Conservation (phyloP, 2,113 vertebrate species). For the Psilopsiagon aurifrons region DNA sequence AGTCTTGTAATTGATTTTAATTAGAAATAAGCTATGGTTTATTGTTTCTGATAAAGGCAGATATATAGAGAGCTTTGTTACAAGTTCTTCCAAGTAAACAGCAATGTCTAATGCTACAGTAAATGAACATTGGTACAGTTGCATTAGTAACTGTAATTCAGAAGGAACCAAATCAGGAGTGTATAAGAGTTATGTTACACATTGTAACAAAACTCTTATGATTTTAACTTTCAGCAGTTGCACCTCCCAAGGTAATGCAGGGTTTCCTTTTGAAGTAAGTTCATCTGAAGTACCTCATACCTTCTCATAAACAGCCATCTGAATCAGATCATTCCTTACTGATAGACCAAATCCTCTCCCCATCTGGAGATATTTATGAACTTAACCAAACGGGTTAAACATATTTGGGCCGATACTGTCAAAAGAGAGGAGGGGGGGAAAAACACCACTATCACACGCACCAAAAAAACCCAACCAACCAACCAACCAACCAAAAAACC, state of each 20-base stretch:
- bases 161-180: neutral
- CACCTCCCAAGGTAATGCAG: neutral
- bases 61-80: neutral
- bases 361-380: slow-evolving; percentile 7
- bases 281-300: neutral
- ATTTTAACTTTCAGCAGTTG: neutral
- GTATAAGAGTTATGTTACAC: neutral
- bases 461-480: too few relatives aligned
- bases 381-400: slow-evolving; percentile 17
- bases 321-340: neutral
- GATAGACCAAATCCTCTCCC: neutral
- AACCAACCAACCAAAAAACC: too few relatives aligned
- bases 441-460: neutral
- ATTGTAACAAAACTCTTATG: neutral
- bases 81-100: neutral
- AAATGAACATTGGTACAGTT: neutral
- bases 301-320: neutral
- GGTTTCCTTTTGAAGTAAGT: neutral
- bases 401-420: neutral
- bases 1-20: neutral
- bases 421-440: neutral
- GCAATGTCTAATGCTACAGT: neutral
- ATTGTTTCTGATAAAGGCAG: neutral
- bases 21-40: neutral
- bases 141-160: neutral